Evolutionary conservation across 2,888 invertebrate genomes (phyloP), one percentile per base, ranked within the genome.

Genomic region (Cyclophora punctaria): DNA sequence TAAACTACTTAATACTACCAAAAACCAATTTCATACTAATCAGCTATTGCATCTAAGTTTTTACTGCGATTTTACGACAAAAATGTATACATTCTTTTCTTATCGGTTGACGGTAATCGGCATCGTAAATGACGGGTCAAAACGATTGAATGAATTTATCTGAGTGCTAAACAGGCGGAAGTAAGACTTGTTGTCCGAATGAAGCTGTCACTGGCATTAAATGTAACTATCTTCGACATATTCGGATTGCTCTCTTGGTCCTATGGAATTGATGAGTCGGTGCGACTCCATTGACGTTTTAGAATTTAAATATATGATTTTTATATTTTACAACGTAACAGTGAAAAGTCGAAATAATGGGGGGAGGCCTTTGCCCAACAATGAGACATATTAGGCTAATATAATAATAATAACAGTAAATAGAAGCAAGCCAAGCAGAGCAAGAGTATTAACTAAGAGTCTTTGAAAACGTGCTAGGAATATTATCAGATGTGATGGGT

Each of bases 181-280:
- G 71, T 66, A 68, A 67, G 63, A 66, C 58, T 58, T 56, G 53
- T 34, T 58, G 61, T 65, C 55, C 62, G 69, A 76, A 75, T 77
- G 67, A 71, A 79, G 70, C 71, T 71, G 74, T 77, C 77, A 72
- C 59, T 77, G 75, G 73, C 75, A 69, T 72, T 65, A 63, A 69
- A 66, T 57, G 64, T 75, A 76, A 80, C 69, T 71, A 70, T 73
- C 67, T 75, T 75, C 62, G 80, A 80, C 79, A 72, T 62, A 60
- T 71, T 69, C 54, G 51, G 60, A 69, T 66, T 69, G 69, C 66
- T 63, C 58, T 63, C 56, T 62, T 56, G 60, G 62, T 67, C 56
- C 65, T 64, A 61, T 62, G 53, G 51, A 56, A 58, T 63, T 61
- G 63, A 66, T 53, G 60, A 47, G 50, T 48, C 7, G 42, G 49